A percentile compares a stretch with the other conserved stretches of the same genome.
phyloP scores from a whole-genome alignment of 1,140 invertebrate species.

The Cecropterus lyciades region DNA sequence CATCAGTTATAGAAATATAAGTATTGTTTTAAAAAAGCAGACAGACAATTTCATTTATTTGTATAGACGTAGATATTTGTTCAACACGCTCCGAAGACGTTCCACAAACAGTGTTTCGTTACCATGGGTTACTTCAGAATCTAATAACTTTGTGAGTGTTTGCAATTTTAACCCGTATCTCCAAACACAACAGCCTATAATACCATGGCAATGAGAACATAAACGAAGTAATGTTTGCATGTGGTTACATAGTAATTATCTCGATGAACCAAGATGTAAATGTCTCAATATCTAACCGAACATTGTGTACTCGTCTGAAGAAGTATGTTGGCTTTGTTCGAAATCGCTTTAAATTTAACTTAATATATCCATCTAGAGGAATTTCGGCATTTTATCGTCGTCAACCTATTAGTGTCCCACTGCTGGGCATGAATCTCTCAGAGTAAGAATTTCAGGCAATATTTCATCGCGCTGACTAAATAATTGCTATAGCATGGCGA shows the following conservation, averaged over 20 bases:
- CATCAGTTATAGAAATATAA: too few species aligned
- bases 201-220: neutral
- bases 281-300: conserved; percentile 16
- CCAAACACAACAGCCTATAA: neutral
- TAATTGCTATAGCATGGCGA: too few species aligned
- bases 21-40: too few species aligned
- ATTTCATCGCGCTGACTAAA: too few species aligned
- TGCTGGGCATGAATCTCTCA: too few species aligned
- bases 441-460: too few species aligned
- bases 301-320: neutral
- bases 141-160: neutral
- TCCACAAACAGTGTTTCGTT: conserved; percentile 17
- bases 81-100: conserved; percentile 13
- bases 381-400: too few species aligned
- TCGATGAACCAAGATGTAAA: conserved; percentile 15
- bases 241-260: conserved; percentile 20
- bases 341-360: too few species aligned
- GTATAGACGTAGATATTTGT: conserved; percentile 1
- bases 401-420: too few species aligned
- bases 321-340: too few species aligned
- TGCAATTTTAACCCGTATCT: neutral
- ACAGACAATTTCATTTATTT: too few species aligned
- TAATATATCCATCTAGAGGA: too few species aligned
- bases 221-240: conserved; percentile 9
- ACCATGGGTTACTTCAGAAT: conserved; percentile 24